Percentiles rank a stretch among this genome's conserved stretches.
These are phyloP conservation scores for Barbus barbus DNA, from an alignment of 2,113 vertebrate genomes.

Conservation along the genomic window DNA sequence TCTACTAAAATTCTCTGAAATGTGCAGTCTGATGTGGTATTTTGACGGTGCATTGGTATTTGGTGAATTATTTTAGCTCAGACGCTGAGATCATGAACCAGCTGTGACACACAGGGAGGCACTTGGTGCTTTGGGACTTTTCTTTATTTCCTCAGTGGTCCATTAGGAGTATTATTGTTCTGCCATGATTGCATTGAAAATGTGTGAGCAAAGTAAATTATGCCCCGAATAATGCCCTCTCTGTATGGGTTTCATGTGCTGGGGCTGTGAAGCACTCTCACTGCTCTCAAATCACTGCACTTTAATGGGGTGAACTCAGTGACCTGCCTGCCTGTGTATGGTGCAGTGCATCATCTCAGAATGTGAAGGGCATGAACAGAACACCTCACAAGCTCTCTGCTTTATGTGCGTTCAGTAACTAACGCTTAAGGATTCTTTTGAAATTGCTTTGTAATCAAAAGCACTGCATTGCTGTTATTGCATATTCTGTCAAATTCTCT, in stretches of 20 bases:
- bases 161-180: slow-evolving; percentile 45
- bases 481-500: not conserved
- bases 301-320: slow-evolving; percentile 49
- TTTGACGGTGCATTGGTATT: not conserved
- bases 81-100: not conserved
- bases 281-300: slow-evolving; percentile 35
- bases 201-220: slow-evolving; percentile 49
- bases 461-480: not conserved
- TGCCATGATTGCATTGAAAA: slow-evolving; percentile 38
- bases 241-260: slow-evolving; percentile 46
- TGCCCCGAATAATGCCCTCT: slow-evolving; percentile 43
- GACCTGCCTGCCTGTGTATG: slow-evolving; percentile 27
- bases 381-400: not conserved
- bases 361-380: slow-evolving; percentile 18
- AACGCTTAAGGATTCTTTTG: not conserved
- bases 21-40: not conserved
- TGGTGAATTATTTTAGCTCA: slow-evolving; percentile 13
- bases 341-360: slow-evolving; percentile 25
- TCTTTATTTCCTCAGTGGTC: slow-evolving; percentile 7
- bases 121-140: not conserved
- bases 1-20: not conserved
- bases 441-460: not conserved
- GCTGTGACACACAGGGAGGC: not conserved
- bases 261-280: not conserved
- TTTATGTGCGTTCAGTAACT: not conserved